Base-by-base conservation (phyloP, 2,113 vertebrate species). In the Tautogolabrus adspersus region DNA sequence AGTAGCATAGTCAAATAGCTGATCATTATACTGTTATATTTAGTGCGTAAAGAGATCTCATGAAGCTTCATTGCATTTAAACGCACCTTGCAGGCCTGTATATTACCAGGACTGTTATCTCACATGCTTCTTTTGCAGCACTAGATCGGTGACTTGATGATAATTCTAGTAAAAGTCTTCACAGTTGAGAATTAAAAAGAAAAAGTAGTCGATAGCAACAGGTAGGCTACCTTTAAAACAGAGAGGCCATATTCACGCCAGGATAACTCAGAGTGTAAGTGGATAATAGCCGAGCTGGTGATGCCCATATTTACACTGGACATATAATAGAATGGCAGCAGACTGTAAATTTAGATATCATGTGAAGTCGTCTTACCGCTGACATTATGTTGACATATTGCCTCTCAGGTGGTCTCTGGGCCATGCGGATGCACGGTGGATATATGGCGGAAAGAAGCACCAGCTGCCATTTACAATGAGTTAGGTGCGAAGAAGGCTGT, bases 311-410 rank as follows among this genome's bases (percentile, higher is more conserved):
- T 91, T 86, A 82, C 68, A 72, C 72, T 83, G 66, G 22, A 44
- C 66, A 72, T 61, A 61, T 74, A 87, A 72, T 46, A 75, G 81
- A 78, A 77, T 77, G 79, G 62, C 77, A 87, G 89, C 59, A 62
- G 73, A 75, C 75, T 83, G 88, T 87, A 92, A 75, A 92, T 91
- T 82, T 78, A 87, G 82, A 84, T 87, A 84, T 84, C 87, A 89
- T 52, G 77, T 85, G 81, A 85, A 91, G 86, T 83, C 60, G 51
- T 90, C 87, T 90, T 88, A 87, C 88, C 61, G 83, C 74, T 88
- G 83, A 91, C 88, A 88, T 89, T 90, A 90, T 87, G 87, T 82
- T 91, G 87, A 92, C 84, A 72, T 81, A 91, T 88, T 72, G 71
- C 76, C 83, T 89, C 88, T 88, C 87, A 84, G 89, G 88, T 92